Evolutionary conservation across 2,888 invertebrate genomes (phyloP).

Genomic region (Aricia artaxerxes): DNA sequence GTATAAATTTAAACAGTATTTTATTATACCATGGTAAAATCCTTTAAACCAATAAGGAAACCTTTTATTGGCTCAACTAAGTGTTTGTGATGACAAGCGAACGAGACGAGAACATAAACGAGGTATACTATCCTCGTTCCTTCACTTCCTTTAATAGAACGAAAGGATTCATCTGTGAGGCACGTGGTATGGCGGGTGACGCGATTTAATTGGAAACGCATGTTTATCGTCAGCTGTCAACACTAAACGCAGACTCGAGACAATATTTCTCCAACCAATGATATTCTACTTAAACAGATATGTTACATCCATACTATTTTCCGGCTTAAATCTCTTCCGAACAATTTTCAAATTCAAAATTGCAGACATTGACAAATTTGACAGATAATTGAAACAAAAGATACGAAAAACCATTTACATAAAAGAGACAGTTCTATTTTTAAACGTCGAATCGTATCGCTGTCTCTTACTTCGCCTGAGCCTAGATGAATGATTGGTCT

Average conservation of each 20-base stretch:
- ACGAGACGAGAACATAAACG: not conserved
- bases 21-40: not conserved
- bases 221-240: constrained; percentile 17
- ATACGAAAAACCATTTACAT: too few species aligned
- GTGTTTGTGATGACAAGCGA: not conserved
- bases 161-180: constrained; percentile 27
- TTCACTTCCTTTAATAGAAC: constrained; percentile 21
- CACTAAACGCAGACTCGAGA: constrained; percentile 6
- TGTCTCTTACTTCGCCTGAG: too few species aligned
- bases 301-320: too few species aligned
- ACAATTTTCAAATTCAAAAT: too few species aligned
- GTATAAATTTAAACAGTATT: too few species aligned
- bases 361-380: too few species aligned
- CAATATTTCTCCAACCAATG: not conserved
- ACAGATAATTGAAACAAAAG: too few species aligned
- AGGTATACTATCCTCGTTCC: not conserved
- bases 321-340: too few species aligned
- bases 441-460: too few species aligned
- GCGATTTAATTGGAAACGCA: constrained; percentile 11
- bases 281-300: too few species aligned
- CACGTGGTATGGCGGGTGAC: constrained; percentile 14
- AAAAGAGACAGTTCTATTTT: too few species aligned
- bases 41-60: not conserved
- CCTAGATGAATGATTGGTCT: too few species aligned
- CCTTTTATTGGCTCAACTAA: not conserved